Base-by-base conservation (phyloP, 2,888 invertebrate genomes). In the Dascillus cervinus region DNA sequence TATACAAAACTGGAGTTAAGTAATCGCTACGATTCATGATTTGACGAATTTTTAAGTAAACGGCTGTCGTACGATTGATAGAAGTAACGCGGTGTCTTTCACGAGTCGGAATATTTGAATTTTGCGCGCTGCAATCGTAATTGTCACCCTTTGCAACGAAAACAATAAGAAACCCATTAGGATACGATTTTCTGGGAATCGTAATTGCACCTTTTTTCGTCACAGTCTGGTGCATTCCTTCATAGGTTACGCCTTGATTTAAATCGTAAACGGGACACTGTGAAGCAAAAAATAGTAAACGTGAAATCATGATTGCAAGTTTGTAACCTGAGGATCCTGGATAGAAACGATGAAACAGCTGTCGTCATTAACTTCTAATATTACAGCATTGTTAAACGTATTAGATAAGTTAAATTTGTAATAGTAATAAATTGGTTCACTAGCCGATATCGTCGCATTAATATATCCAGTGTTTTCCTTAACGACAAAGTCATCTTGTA, bases 221-320 rank as follows among this genome's bases (percentile, higher is more conserved):
- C 65, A 89, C 79, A 0, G 89, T 88, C 50, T 88, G 77, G 58
- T 76, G 27, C 22, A 30, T 79, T 41, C 74, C 76, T 0, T 87
- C 87, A 37, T 79, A 75, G 5, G 21, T 48, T 79, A 87, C 33
- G 80, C 67, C 5, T 88, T 78, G 49, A 45, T 85, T 83, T 37
- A 82, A 71, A 58, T 89, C 89, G 54, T 82, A 81, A 1, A 89
- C 83, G 5, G 89, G 89, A 57, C 89, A 89, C 88, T 89, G 56
- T n/a, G n/a, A n/a, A n/a, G n/a, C n/a, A n/a, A n/a, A n/a, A n/a
- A n/a, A n/a, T n/a, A n/a, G n/a, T n/a, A n/a, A n/a, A n/a, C n/a
- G n/a, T n/a, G n/a, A n/a, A n/a, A n/a, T n/a, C n/a, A n/a, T n/a
- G n/a, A n/a, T n/a, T n/a, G n/a, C n/a, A n/a, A n/a, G n/a, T n/a